Evolutionary conservation across 2,113 vertebrate species (phyloP), one percentile per base, ranked within the genome.

Genomic region (Pongo abelii): DNA sequence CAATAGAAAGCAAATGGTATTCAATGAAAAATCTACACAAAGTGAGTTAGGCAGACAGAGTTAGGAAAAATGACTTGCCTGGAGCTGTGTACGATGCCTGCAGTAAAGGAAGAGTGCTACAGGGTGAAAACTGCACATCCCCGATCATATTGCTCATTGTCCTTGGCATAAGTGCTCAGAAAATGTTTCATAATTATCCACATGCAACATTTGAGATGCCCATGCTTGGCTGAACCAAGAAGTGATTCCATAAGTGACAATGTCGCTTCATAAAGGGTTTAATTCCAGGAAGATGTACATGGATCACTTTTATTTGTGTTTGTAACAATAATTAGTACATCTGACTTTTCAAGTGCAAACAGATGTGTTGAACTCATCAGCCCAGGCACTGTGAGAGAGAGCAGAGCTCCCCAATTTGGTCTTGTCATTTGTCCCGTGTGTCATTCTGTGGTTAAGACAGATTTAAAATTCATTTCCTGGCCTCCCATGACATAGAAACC

Each of bases 401-500:
- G 17, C 13, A 5, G 57, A 57, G 38, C 20, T 46, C 52, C 20
- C 32, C 83, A 35, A 2, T 40, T 83, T 46, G 40, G 38, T 81
- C 85, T 69, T 69, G 14, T 74, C 57, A 32, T 95, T 94, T 52
- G 46, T 55, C 35, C 22, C 77, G 1, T 20, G 74, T 52, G 35
- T 93, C 43, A 35, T 55, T 75, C 85, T 86, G 50, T 81, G 23
- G 64, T 70, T 77, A 81, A 90, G 61, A 90, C 20, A 78, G 64
- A 92, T 88, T 81, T 74, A 40, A 94, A 97, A 83, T 94, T 78
- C 50, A 85, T 93, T 90, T 86, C 59, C 40, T 84, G 89, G 74
- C 92, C 48, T 93, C 6, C 79, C 0, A 12, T 81, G 89, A 79
- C 69, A 32, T 32, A 67, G 77, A 96, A 89, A 43, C 35, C 55